Conservation (phyloP, 2,797 vertebrate species). For the Pseudochromis fuscus region DNA sequence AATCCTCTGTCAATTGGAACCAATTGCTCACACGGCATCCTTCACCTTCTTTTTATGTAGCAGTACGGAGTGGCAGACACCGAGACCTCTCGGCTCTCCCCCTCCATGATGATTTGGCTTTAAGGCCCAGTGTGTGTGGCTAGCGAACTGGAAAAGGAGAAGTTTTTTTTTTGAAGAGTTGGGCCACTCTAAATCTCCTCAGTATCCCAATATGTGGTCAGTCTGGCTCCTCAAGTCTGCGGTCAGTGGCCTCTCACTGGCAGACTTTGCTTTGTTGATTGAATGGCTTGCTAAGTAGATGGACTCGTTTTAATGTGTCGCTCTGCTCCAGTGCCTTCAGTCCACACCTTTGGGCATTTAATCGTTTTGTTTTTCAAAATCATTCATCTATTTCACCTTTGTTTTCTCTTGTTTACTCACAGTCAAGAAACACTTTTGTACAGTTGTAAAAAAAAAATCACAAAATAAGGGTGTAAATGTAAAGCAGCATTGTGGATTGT, state of each 20-base stretch:
- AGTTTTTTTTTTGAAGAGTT: slow-evolving; percentile 67
- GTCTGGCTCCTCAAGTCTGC: slow-evolving; percentile 79
- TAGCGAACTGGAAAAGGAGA: slow-evolving; percentile 83
- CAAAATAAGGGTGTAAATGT: slow-evolving; percentile 9
- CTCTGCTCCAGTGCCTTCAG: slow-evolving; percentile 49
- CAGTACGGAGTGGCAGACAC: slow-evolving; percentile 77
- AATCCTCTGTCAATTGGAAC: slow-evolving; percentile 85
- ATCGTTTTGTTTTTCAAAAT: slow-evolving; percentile 31
- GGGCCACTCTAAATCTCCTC: slow-evolving; percentile 70
- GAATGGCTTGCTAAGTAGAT: slow-evolving; percentile 64
- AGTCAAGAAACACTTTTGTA: background rate
- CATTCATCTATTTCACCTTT: background rate
- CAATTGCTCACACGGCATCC: slow-evolving; percentile 85
- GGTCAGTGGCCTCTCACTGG: slow-evolving; percentile 73
- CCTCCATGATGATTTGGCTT: slow-evolving; percentile 79
- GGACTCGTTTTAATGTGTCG: slow-evolving; percentile 65
- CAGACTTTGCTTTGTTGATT: slow-evolving; percentile 73
- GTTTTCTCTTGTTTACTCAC: slow-evolving; percentile 4
- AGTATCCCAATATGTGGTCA: slow-evolving; percentile 75
- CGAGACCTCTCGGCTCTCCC: slow-evolving; percentile 80
- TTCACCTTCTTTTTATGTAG: slow-evolving; percentile 84
- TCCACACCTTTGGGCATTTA: slow-evolving; percentile 29
- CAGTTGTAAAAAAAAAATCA: slow-evolving; percentile 15
- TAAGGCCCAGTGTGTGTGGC: slow-evolving; percentile 79
- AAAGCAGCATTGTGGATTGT: slow-evolving; percentile 13